Evolutionary conservation across 2,888 invertebrate species (phyloP), one percentile per base, ranked within the genome.

Genomic region (Lycaena phlaeas): DNA sequence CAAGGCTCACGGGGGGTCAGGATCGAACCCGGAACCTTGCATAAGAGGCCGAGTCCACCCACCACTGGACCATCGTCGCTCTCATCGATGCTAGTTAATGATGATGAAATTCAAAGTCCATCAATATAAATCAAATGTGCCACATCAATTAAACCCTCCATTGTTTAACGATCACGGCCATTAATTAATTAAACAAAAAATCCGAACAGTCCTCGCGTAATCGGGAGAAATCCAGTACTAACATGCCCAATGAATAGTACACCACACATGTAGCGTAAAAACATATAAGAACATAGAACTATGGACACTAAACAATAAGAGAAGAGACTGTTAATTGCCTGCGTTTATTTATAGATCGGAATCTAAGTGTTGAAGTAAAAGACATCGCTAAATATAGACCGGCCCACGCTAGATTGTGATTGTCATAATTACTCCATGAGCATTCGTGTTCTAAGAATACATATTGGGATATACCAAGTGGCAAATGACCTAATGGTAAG

Each of bases 321-420:
- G 12, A 25, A 31, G 31, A 25, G 30, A 31, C 10, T 31, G 25
- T 30, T 31, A 40, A 40, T 40, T 15, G 37, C 14, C 26, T 38
- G 38, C 22, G 10, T 12, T 5, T 31, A 31, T 42, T 38, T 38
- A 27, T 38, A 17, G 26, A 18, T 22, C 14, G 45, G 48, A 47
- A 31, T 40, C 12, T 14, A 9, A 31, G 31, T 31, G 30, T 25
- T 31, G 25, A 9, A 15, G 40, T 40, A 31, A 40, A 40, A 40
- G 31, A 46, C 55, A 55, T 51, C 53, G 52, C 59, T 65, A 68
- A 53, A 56, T 50, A 62, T 68, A 68, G 51, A 29, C 10, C 50
- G 18, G 25, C 66, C 68, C 53, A 67, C 67, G 61, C 44, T 10
- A 17, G 7, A 34, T 39, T 52, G 48, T 60, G 61, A 66, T 66